Evolutionary conservation across 2,113 vertebrate species (phyloP), one percentile per base, ranked within the genome.

Genomic region (Mirza zaza): DNA sequence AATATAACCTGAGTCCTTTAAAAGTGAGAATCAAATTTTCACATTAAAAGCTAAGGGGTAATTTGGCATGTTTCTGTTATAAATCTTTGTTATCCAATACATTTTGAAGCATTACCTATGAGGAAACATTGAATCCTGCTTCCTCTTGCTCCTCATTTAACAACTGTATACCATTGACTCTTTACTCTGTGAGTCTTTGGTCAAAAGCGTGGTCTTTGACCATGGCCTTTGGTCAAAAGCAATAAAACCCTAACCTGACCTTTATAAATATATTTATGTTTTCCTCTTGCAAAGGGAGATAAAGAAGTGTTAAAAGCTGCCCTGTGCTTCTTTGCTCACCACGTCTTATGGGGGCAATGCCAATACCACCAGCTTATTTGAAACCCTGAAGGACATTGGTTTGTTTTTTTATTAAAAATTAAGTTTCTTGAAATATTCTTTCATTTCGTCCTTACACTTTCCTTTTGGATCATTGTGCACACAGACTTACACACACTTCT

Each of bases 361-460:
- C 63, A 89, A 65, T 1, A 95, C 39, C 48, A 84, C 48, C 8
- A 57, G 34, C 48, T 36, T 77, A 73, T 93, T 84, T 94, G 86
- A 95, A 96, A 83, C 48, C 50, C 52, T 83, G 59, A 82, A 91
- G 20, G 45, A 61, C 1, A 45, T 77, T 83, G 81, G 45, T 93
- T 94, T 97, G 90, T 71, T 71, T 97, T 97, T 96, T 96, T 57
- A 82, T 96, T 96, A 23, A 95, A 67, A 95, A 92, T 96, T 91
- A 95, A 87, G 27, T 92, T 91, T 87, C 71, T 76, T 87, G 61
- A 93, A 94, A 81, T 79, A 67, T 90, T 82, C 70, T 91, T 92
- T 96, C 80, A 65, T 92, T 94, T 86, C 89, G 45, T 70, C 73
- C 36, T 77, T 42, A 71, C 21, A 89, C 52, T 95, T 94, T 71